Base-by-base conservation (phyloP, 2,888 invertebrate species). In the Elysia crispata region DNA sequence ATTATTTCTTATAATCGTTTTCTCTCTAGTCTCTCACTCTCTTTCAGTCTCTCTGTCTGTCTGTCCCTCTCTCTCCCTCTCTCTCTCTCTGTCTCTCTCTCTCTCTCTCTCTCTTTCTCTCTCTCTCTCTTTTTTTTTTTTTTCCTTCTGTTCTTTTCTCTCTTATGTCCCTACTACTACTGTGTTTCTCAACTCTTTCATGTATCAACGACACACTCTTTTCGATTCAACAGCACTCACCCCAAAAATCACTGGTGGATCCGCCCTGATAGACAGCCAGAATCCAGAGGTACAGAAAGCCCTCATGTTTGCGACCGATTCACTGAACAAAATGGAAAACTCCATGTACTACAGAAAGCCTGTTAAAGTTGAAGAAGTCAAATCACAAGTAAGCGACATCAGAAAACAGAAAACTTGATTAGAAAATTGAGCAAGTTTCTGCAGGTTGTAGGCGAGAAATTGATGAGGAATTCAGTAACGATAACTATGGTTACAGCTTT, bases 71-170 rank as follows among this genome's bases (percentile, higher is more conserved):
- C 1, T 28, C n/a, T 1, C 23, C 6, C 1, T 31, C 41, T 70
- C 70, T 31, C 70, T 31, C 70, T 31, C 33, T 18, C 70, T 18
- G 15, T 54, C 54, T 73, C 73, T 73, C 73, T 73, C 73, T 73
- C 73, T 73, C 73, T 73, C 73, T 73, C 73, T 73, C 73, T 70
- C 33, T 70, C 70, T 50, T 33, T 70, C 70, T 70, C 70, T 31
- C 70, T 31, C 70, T 73, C 73, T 54, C 73, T 73, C 54, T 73
- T 54, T 73, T 1, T 73, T 54, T 73, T 54, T 73, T 30, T 25
- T 28, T 54, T 18, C 41, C 54, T 41, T 5, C 54, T 50, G 6
- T 73, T n/a, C 1, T 28, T 50, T 54, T 20, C 50, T 25, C 28
- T 70, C 73, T 73, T 54, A 8, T 54, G 25, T 54, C 25, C 54